Evolutionary conservation across 64 coral and sea anemone species (phyloP), one percentile per base, ranked within the genome.

Genomic region (Stichodactyla helianthus): DNA sequence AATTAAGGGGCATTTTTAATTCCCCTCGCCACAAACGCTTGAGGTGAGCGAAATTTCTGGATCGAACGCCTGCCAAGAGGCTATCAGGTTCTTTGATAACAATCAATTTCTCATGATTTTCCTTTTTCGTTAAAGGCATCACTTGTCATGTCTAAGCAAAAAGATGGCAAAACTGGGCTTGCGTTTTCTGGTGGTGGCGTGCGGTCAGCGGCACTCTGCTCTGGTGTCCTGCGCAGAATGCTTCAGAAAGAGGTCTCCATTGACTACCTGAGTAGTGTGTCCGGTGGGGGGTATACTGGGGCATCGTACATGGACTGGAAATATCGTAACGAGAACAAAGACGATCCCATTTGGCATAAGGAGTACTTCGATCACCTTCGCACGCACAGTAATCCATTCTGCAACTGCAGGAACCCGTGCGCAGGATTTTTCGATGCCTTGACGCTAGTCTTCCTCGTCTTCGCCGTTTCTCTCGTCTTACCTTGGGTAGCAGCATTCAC

Each of bases 111-210:
- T 44, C 35, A 44, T 44, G 1, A 44, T 44, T 44, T 44, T 44
- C 35, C 2, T 44, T 44, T 44, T 44, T 44, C 35, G 35, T 44
- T 44, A 3, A 44, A 44, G 35, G 35, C 13, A 60, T 68, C 63
- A 22, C n/a, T 58, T 4, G 14, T 35, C 68, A 81, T 81, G 78
- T 81, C 78, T 52, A 81, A 81, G 10, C 50, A 62, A 60, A 35
- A n/a, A 2, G 25, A 59, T 35, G 27, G 51, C 13, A 88, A 65
- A 52, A 91, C 80, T 50, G 93, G 93, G 0, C 22, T 94, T 17
- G 93, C 93, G 7, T 94, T 94, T 52, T 94, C 93, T 26, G 93
- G 93, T 8, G 93, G 93, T 54, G 92, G 92, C 55, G 79, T 94
- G 20, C 84, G 92, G 55, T 94, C 92, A 84, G 92, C 92, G 27